phyloP scores from a whole-genome alignment of 2,113 vertebrate genomes.

The Neogale vison region DNA sequence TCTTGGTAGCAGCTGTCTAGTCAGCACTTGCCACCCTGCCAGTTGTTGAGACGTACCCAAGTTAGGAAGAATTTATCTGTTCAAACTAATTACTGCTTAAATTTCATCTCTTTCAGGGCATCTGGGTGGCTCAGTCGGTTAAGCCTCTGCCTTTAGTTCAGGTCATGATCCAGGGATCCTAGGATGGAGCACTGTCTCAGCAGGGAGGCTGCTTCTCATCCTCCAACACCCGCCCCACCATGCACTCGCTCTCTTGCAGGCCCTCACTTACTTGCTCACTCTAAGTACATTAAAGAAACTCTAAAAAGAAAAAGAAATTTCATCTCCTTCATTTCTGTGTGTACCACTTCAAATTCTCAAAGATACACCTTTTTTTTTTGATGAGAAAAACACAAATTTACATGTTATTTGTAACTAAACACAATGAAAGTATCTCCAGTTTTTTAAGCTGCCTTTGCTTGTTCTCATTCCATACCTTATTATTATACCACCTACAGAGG shows the following conservation, averaged over 20 bases:
- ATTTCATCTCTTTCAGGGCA: not conserved
- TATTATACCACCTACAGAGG: not conserved
- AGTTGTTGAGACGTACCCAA: not conserved
- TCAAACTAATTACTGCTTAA: constrained; percentile 28
- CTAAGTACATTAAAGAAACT: not conserved
- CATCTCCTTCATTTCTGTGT: not conserved
- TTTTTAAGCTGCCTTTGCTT: not conserved
- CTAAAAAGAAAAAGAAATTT: not conserved
- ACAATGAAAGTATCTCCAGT: not conserved
- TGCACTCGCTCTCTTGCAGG: accelerated
- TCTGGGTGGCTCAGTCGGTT: not conserved
- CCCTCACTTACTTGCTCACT: not conserved
- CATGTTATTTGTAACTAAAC: not conserved
- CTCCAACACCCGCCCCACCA: accelerated
- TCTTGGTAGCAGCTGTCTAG: not conserved
- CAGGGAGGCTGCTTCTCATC: not conserved
- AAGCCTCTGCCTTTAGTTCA: not conserved
- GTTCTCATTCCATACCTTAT: not conserved
- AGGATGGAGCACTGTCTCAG: not conserved
- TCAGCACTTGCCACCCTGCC: not conserved
- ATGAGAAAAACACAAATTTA: not conserved
- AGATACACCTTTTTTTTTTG: not conserved
- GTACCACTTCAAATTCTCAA: constrained; percentile 9
- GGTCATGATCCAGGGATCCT: not conserved
- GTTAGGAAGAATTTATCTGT: not conserved